phyloP scores from a whole-genome alignment of 2,888 invertebrate species.

The Megalurothrips usitatus region DNA sequence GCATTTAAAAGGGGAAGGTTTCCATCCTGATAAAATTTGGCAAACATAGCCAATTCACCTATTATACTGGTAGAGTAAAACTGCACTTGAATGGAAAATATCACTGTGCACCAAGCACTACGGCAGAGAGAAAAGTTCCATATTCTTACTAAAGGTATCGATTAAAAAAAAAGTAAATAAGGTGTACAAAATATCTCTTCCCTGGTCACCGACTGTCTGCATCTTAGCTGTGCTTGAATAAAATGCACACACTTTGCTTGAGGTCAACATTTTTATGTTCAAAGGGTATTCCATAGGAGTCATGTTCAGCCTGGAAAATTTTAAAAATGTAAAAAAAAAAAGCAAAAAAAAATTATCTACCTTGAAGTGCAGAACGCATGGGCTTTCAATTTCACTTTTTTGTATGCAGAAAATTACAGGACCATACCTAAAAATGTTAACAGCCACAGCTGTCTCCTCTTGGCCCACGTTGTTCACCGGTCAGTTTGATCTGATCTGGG shows the following conservation, averaged over 20 bases:
- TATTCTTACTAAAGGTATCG: neutral
- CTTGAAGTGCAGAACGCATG: too few relatives aligned
- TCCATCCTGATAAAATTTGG: too few relatives aligned
- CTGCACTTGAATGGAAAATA: neutral
- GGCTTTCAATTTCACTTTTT: too few relatives aligned
- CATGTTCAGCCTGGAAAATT: neutral
- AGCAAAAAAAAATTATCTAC: neutral
- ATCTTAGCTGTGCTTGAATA: neutral
- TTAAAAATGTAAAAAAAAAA: too few relatives aligned
- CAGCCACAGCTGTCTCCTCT: conserved; percentile 36
- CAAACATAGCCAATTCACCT: neutral
- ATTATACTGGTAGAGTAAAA: neutral
- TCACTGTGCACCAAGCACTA: conserved; percentile 24
- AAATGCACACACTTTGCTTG: neutral
- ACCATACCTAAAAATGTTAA: conserved; percentile 31
- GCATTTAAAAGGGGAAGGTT: too few relatives aligned
- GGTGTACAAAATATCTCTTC: conserved; percentile 25
- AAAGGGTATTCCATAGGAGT: neutral
- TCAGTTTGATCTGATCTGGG: conserved; percentile 91
- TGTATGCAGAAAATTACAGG: neutral
- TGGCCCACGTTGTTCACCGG: conserved; percentile 58
- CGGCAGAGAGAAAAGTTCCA: conserved; percentile 12
- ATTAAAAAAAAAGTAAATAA: conserved; percentile 3
- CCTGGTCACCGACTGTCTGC: neutral
- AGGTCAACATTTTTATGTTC: neutral